Conservation (phyloP, 2,888 invertebrate genomes). For the Tachystola acroxantha region DNA sequence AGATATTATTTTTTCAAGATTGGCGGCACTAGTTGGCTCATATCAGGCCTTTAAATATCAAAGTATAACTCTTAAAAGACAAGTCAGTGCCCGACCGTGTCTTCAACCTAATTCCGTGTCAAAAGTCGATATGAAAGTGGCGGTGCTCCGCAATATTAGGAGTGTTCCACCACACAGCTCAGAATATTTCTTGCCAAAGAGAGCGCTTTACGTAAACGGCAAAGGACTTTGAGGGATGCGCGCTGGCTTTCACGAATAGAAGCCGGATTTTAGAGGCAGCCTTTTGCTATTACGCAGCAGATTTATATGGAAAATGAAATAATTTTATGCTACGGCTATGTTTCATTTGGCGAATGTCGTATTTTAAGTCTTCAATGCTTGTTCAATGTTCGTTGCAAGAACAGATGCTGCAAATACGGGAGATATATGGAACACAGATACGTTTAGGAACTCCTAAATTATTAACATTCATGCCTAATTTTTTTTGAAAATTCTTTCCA, state of each 20-base stretch:
- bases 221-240: conserved; percentile 36
- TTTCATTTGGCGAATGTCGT: conserved; percentile 1
- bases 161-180: conserved; percentile 34
- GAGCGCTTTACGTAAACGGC: conserved; percentile 34
- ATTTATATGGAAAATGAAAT: conserved; percentile 19
- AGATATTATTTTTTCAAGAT: no score
- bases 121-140: conserved; percentile 35
- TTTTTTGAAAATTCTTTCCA: no score
- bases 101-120: conserved; percentile 15
- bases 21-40: no score
- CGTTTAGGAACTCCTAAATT: no score
- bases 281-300: conserved; percentile 19
- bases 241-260: conserved; percentile 15
- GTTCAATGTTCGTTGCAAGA: no score
- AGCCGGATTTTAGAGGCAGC: conserved; percentile 27
- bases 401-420: no score
- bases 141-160: conserved; percentile 35
- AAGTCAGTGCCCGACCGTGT: no score
- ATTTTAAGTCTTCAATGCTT: no score
- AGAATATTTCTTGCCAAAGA: conserved; percentile 42
- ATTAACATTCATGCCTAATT: no score
- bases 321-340: conserved; percentile 16
- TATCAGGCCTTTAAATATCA: no score
- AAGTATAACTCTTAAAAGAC: no score
- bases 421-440: no score